Conservation (phyloP, 2,888 invertebrate species). For the Epicampocera succincta region DNA sequence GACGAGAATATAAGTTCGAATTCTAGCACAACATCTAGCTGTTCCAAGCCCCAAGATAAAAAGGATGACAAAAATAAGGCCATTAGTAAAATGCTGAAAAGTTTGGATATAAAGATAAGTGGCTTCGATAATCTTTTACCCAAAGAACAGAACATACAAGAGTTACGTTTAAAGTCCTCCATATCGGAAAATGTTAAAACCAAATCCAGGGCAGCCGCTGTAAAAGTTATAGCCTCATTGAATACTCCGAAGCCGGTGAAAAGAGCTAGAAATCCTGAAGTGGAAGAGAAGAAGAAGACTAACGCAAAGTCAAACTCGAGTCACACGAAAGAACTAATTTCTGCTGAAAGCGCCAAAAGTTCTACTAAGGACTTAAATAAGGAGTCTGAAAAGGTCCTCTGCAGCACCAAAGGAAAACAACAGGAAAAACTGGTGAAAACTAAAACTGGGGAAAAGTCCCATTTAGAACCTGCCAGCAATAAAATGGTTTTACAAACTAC, state of each 20-base stretch:
- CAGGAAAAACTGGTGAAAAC: conserved; percentile 54
- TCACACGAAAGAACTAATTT: conserved; percentile 29
- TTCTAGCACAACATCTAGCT: conserved; percentile 58
- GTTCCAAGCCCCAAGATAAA: conserved; percentile 72
- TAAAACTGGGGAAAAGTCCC: conserved; percentile 1
- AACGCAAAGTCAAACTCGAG: conserved; percentile 44
- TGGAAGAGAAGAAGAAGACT: conserved; percentile 52
- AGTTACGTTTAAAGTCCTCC: conserved; percentile 79
- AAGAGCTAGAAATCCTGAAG: conserved; percentile 54
- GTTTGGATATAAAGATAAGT: conserved; percentile 80
- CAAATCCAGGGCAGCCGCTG: conserved; percentile 80
- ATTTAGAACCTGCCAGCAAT: neutral
- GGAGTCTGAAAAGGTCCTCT: conserved; percentile 26
- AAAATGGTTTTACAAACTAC: conserved; percentile 9
- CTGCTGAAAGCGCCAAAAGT: neutral
- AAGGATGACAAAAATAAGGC: conserved; percentile 80
- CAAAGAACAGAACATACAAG: conserved; percentile 78
- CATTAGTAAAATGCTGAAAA: conserved; percentile 81
- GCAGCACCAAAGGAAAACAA: conserved; percentile 16
- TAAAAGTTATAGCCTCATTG: conserved; percentile 77
- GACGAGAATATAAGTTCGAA: conserved; percentile 53
- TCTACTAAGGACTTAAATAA: conserved; percentile 7
- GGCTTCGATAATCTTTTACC: conserved; percentile 80
- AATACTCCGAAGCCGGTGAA: conserved; percentile 74
- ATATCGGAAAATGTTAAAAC: conserved; percentile 82